Base-by-base conservation (phyloP, 2,888 invertebrate species). In the Eupithecia pulchellata region DNA sequence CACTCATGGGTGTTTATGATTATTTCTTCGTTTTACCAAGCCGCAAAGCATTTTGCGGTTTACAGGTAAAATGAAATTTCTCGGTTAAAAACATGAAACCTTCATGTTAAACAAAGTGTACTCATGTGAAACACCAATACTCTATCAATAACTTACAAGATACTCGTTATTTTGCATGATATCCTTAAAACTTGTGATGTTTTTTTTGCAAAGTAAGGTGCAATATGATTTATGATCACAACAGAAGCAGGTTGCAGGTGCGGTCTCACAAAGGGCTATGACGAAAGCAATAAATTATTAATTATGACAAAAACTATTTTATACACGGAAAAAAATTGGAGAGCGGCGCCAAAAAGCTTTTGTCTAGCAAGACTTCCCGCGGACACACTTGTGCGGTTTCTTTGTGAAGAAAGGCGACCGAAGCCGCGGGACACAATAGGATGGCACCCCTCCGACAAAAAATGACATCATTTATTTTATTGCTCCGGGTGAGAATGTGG, bases 391-490 rank as follows among this genome's bases (percentile, higher is more conserved):
- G 83, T 84, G 86, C 86, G 86, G 84, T 81, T 61, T 62, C 57
- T 62, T 57, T 61, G 42, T 61, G 20, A 64, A 63, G 70, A 67
- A 90, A 91, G 70, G 52, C 67, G 47, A 89, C 87, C 79, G 81
- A 84, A 81, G 85, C 89, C 90, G 90, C 84, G 84, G 86, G 74
- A 79, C 86, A 87, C 86, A 84, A 81, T 84, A 89, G 91, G 87
- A 89, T 90, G 84, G 84, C 86, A 84, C 89, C 90, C 90, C 86
- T 84, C 85, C 84, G 88, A 92, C 93, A 93, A 93, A 93, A 93
- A 93, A 93, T 93, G 91, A 93, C 92, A 92, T 93, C 93, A 93
- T 94, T 93, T 93, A 94, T 94, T 92, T 93, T 93, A 94, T 93
- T 91, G 92, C 92, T 85, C 80, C 86, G 91, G 90, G 92, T 91